phyloP scores from a whole-genome alignment of 2,113 vertebrate genomes.

The Toxotes chatareus region DNA sequence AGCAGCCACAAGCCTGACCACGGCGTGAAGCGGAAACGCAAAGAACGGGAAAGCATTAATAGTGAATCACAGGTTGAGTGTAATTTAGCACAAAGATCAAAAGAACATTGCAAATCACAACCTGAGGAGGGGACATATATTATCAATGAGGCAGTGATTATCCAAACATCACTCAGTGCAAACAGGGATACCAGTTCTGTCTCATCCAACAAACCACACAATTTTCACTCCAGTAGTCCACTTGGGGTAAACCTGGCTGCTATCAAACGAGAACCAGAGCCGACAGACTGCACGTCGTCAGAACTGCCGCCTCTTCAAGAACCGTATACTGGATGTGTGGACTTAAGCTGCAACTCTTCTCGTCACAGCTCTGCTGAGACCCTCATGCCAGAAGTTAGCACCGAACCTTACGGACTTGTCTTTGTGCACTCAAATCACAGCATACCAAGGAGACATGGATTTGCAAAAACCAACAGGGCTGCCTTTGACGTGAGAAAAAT shows the following conservation, averaged over 20 bases:
- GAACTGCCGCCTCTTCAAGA: slow-evolving; percentile 16
- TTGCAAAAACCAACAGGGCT: slow-evolving; percentile 49
- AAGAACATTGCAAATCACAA: slow-evolving; percentile 32
- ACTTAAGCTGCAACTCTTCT: slow-evolving; percentile 65
- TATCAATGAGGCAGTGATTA: slow-evolving; percentile 4
- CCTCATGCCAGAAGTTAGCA: background rate
- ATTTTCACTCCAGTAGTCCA: background rate
- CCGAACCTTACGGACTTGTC: slow-evolving; percentile 35
- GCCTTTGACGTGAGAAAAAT: slow-evolving; percentile 42
- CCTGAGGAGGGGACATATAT: background rate
- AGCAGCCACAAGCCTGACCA: background rate
- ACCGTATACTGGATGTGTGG: slow-evolving; percentile 42
- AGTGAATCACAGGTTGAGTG: slow-evolving; percentile 20
- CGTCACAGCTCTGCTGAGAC: slow-evolving; percentile 24
- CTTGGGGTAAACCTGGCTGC: slow-evolving; percentile 27
- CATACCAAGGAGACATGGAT: slow-evolving; percentile 44
- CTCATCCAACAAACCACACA: background rate
- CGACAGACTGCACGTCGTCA: slow-evolving; percentile 31
- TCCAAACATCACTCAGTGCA: background rate
- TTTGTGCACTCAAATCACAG: slow-evolving; percentile 50
- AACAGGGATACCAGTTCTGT: background rate
- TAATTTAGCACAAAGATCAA: background rate
- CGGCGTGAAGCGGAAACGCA: slow-evolving; percentile 33
- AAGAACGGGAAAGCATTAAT: slow-evolving; percentile 15
- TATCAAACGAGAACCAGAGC: slow-evolving; percentile 67